Percentiles rank a stretch among this genome's conserved stretches.
phyloP scores from a whole-genome alignment of 2,113 vertebrate genomes.

The Pelobates fuscus region DNA sequence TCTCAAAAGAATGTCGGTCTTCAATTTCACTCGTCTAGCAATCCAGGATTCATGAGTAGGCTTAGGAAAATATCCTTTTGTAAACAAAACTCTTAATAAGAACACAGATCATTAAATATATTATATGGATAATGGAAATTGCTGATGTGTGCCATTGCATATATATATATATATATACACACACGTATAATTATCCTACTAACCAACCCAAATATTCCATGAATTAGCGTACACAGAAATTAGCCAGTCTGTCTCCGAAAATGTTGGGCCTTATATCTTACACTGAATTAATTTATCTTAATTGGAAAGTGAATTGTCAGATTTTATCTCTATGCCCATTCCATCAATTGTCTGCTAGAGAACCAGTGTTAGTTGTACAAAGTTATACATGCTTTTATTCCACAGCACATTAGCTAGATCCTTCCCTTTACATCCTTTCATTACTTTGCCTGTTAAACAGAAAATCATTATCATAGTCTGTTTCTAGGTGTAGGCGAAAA shows the following conservation, averaged over 20 bases:
- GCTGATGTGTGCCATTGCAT: neutral
- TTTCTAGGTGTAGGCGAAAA: too few relatives aligned
- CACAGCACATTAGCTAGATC: too few relatives aligned
- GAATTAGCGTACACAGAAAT: neutral
- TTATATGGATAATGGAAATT: neutral
- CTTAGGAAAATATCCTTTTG: neutral
- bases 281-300: too few relatives aligned
- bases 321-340: too few relatives aligned
- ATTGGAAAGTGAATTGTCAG: too few relatives aligned
- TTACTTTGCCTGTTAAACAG: too few relatives aligned
- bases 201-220: neutral
- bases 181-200: neutral
- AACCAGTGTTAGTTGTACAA: too few relatives aligned
- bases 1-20: neutral
- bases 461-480: too few relatives aligned
- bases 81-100: neutral
- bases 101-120: neutral
- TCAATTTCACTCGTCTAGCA: neutral
- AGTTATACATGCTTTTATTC: too few relatives aligned
- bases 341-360: too few relatives aligned
- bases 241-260: neutral
- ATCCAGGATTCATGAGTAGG: neutral
- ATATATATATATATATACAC: neutral
- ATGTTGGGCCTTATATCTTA: too few relatives aligned
- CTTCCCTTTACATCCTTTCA: too few relatives aligned